Evolutionary conservation across 2,888 invertebrate genomes (phyloP).

Genomic region (Dromius quadrimaculatus): DNA sequence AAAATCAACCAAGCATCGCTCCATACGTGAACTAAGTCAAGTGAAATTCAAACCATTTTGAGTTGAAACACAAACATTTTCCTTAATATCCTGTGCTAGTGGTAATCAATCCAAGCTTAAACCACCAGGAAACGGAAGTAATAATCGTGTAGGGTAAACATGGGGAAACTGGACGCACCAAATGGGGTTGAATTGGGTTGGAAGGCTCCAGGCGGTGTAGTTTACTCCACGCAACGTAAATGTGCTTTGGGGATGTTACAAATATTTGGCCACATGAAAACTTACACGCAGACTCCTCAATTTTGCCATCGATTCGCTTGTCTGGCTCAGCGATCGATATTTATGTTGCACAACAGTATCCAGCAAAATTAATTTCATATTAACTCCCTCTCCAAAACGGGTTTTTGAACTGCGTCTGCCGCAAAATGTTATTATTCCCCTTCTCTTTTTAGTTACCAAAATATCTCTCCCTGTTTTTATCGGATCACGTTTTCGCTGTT

Average conservation of each 20-base stretch:
- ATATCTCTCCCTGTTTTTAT: not conserved
- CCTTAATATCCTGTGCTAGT: conserved; percentile 43
- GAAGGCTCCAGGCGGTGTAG: conserved; percentile 16
- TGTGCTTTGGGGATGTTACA: conserved; percentile 25
- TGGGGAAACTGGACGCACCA: conserved; percentile 37
- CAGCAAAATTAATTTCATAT: no score
- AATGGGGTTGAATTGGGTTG: conserved; percentile 20
- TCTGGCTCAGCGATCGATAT: no score
- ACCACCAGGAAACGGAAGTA: conserved; percentile 34
- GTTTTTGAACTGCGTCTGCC: no score
- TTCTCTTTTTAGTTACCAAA: no score
- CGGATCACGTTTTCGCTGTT: conserved; percentile 2
- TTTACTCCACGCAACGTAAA: conserved; percentile 28
- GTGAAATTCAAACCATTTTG: not conserved
- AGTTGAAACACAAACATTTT: conserved; percentile 36
- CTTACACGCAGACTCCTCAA: no score
- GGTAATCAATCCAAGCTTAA: conserved; percentile 46
- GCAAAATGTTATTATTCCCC: no score
- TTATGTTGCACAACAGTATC: no score
- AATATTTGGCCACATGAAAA: no score
- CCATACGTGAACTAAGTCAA: not conserved
- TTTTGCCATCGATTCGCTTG: no score
- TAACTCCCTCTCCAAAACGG: no score
- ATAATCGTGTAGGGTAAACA: conserved; percentile 41
- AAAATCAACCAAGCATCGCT: not conserved